Percentiles rank a stretch among this genome's conserved stretches.
Conservation (phyloP, 2,113 vertebrate species). For the Calonectris borealis region DNA sequence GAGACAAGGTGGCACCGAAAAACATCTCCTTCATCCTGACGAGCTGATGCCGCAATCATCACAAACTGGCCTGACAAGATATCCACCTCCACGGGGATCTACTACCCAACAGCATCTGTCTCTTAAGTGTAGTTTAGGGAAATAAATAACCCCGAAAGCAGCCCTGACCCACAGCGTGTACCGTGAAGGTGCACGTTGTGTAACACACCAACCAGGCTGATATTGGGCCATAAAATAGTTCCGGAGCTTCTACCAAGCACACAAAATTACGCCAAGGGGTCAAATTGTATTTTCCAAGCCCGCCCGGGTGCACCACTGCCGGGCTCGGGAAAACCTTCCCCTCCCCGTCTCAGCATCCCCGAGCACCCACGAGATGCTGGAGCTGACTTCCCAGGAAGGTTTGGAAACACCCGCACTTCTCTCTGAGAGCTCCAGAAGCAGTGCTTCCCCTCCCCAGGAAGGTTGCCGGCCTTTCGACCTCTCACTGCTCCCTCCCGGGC, state of each 20-base stretch:
- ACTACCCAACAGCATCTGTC: not conserved
- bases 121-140: not conserved
- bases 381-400: not conserved
- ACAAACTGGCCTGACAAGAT: not conserved
- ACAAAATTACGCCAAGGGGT: not conserved
- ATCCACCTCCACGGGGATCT: not conserved
- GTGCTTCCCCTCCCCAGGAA: not conserved
- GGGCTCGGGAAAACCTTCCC: not conserved
- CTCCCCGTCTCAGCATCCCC: not conserved
- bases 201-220: not conserved
- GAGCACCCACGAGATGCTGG: not conserved
- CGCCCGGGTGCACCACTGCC: fast-evolving
- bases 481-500: not conserved
- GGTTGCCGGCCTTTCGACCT: fast-evolving
- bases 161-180: fast-evolving
- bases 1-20: not conserved
- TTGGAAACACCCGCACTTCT: not conserved
- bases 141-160: not conserved
- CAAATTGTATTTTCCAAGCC: not conserved
- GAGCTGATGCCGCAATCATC: not conserved
- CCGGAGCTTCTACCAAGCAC: not conserved
- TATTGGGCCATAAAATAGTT: not conserved
- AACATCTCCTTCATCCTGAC: not conserved
- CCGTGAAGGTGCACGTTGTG: fast-evolving
- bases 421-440: too few relatives aligned